phyloP scores from a whole-genome alignment of 2,797 vertebrate species.

The Pipistrellus pipistrellus region DNA sequence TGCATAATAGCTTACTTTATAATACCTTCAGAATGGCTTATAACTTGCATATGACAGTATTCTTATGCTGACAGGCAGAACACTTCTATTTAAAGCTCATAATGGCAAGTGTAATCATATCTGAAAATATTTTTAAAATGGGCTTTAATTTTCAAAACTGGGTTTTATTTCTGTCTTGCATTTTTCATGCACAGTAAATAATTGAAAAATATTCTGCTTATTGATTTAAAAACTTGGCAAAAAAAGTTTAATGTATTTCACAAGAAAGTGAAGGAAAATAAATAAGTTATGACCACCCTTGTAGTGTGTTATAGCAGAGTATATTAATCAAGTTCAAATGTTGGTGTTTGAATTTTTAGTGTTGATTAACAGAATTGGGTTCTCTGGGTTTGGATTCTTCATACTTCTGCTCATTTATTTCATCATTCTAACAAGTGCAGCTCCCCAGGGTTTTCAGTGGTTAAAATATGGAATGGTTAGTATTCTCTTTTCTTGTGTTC shows the following conservation, averaged over 20 bases:
- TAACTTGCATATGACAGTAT: neutral
- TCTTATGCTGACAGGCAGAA: constrained; percentile 34
- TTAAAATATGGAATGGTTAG: neutral
- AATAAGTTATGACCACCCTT: constrained; percentile 47
- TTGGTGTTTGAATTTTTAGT: neutral
- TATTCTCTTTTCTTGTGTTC: neutral
- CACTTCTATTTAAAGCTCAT: constrained; percentile 46
- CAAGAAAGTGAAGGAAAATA: constrained; percentile 56
- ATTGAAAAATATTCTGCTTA: constrained; percentile 48
- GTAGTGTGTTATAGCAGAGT: constrained; percentile 1
- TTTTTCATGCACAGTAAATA: constrained; percentile 37
- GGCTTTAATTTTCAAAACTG: constrained; percentile 44
- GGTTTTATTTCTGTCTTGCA: constrained; percentile 49
- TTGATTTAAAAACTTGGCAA: constrained; percentile 42
- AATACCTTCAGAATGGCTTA: neutral
- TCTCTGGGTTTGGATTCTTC: neutral
- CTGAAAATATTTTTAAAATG: constrained; percentile 61
- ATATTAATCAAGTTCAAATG: constrained; percentile 25
- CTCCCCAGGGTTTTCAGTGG: neutral
- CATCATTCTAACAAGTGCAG: neutral
- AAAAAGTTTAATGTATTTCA: constrained; percentile 47
- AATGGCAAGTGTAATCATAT: constrained; percentile 32
- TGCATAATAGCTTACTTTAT: constrained; percentile 28
- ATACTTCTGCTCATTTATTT: neutral
- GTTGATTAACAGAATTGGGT: neutral